Evolutionary conservation across 2,888 invertebrate genomes (phyloP), one percentile per base, ranked within the genome.

Genomic region (Mylabris sibirica): DNA sequence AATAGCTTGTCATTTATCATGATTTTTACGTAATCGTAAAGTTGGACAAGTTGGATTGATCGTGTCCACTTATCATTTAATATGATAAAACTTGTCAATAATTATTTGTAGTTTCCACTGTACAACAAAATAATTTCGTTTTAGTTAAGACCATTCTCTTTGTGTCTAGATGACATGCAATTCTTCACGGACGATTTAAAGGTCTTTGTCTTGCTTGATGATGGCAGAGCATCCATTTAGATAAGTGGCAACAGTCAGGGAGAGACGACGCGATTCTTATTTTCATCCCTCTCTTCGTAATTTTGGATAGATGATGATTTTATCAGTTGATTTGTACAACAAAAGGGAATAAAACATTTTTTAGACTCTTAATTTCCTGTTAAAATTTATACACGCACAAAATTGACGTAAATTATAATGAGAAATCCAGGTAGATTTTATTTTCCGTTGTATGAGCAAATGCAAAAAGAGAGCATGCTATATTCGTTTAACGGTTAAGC

Each of bases 181-280:
- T 49, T 49, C 49, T 75, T 76, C 72, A 74, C 70, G 73, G 75
- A 73, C 74, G 74, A 75, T 75, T 75, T 76, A 69, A 69, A 71
- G 60, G 66, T 68, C 75, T 77, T 77, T 75, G 75, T 75, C 74
- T 74, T 72, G 67, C 69, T 63, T 72, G 72, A 76, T 73, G 75
- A 74, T 75, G 76, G 67, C 69, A 67, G 71, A n/a, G n/a, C 49
- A 49, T 17, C 74, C 76, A 75, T 76, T 78, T 76, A 77, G 76
- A 75, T 77, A 79, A 76, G 76, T 72, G 74, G 69, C 70, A 69
- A 72, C 68, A 70, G 72, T 6, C 30, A 72, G 69, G 41, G 60
- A 57, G 60, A 66, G 35, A 59, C 64, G 53, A 59, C 63, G 59
- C 63, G 17, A 5, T 41, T n/a, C 41, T 41, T 41, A 12, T 41